A percentile compares a stretch with the other conserved stretches of the same genome.
phyloP scores from a whole-genome alignment of 2,888 invertebrate genomes.

The Lasioglossum vierecki region DNA sequence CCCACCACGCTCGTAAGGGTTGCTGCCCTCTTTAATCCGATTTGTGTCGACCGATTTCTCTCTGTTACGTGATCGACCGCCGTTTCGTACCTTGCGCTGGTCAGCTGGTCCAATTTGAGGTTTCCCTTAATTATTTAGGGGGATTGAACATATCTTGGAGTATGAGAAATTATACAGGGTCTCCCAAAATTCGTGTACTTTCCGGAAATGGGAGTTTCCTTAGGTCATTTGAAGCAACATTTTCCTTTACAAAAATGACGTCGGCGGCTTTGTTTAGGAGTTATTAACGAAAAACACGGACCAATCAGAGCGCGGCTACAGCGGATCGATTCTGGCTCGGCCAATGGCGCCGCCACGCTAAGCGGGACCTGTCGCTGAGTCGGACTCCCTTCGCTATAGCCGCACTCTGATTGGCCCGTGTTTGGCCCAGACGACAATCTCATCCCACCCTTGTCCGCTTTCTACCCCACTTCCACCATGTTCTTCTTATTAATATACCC shows the following conservation, averaged over 20 bases:
- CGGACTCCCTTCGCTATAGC: too few species aligned
- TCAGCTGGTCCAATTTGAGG: background rate
- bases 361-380: too few species aligned
- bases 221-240: too few species aligned
- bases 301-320: too few species aligned
- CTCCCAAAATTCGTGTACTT: too few species aligned
- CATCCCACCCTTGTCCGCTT: background rate
- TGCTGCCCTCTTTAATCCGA: constrained; percentile 35
- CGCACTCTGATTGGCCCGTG: too few species aligned
- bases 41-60: constrained; percentile 28
- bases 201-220: too few species aligned
- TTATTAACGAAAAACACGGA: too few species aligned
- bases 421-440: background rate
- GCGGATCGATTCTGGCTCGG: too few species aligned
- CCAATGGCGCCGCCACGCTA: too few species aligned
- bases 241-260: too few species aligned
- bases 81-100: background rate
- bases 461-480: background rate
- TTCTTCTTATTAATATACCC: background rate
- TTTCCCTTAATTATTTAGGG: background rate
- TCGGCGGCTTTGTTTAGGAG: too few species aligned
- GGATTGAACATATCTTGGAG: background rate
- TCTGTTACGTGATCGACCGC: constrained; percentile 2
- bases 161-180: background rate
- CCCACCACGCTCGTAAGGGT: background rate